Conservation (phyloP, 2,113 vertebrate species). For the Tachuris rubrigastra region DNA sequence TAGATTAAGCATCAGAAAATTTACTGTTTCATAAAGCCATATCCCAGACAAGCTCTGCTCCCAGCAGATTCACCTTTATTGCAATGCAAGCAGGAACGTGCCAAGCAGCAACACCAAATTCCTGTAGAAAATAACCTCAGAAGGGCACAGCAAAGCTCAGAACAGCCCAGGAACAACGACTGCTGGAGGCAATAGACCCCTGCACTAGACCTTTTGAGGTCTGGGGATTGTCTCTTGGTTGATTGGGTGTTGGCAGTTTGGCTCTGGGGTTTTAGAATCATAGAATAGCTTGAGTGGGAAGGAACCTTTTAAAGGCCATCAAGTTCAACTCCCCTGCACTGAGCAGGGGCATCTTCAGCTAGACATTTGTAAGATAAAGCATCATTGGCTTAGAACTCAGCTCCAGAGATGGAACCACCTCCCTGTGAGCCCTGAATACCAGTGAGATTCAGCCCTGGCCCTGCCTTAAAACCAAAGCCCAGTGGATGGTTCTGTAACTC, state of each 20-base stretch:
- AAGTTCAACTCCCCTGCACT: background rate
- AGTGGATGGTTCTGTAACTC: background rate
- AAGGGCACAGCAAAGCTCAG: background rate
- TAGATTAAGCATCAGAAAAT: conserved; percentile 47
- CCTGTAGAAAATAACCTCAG: background rate
- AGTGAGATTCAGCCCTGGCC: background rate
- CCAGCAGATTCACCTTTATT: background rate
- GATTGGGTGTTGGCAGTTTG: background rate
- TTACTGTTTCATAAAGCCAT: conserved; percentile 49
- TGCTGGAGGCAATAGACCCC: background rate
- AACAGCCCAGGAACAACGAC: background rate
- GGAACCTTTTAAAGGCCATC: background rate
- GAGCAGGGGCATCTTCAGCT: background rate
- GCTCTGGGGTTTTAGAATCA: background rate
- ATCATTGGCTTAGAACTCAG: background rate
- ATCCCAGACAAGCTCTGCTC: background rate
- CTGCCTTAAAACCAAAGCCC: background rate
- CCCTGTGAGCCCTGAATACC: background rate
- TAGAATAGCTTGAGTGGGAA: background rate
- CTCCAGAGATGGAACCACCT: background rate
- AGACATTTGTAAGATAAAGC: background rate
- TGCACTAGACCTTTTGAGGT: background rate
- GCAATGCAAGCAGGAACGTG: background rate
- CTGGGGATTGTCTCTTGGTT: background rate
- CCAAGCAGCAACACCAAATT: background rate